Percentiles rank a stretch among this genome's conserved stretches.
Evolutionary conservation across 2,888 invertebrate species (phyloP).

Genomic region (Abrostola triplasia): DNA sequence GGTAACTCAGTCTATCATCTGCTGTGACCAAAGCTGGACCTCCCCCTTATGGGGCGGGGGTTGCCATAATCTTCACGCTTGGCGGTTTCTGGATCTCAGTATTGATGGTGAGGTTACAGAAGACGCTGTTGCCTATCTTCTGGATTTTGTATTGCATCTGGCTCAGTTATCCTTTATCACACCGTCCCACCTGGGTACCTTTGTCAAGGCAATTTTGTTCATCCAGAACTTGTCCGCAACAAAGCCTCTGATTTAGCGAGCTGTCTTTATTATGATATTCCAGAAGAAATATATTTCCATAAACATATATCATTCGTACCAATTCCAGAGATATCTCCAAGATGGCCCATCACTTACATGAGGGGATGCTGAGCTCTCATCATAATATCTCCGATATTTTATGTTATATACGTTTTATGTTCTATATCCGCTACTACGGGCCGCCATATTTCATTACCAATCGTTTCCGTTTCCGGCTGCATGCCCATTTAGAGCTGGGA

Average conservation of each 20-base stretch:
- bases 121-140: too few relatives aligned
- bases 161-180: neutral
- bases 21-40: too few relatives aligned
- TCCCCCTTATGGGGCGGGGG: too few relatives aligned
- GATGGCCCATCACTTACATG: slow-evolving; percentile 21
- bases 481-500: slow-evolving; percentile 44
- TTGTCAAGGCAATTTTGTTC: too few relatives aligned
- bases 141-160: too few relatives aligned
- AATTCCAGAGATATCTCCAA: slow-evolving; percentile 6
- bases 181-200: neutral
- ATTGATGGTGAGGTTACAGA: too few relatives aligned
- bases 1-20: too few relatives aligned
- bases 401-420: slow-evolving; percentile 49
- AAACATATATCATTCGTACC: slow-evolving; percentile 10
- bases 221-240: too few relatives aligned
- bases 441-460: slow-evolving; percentile 55
- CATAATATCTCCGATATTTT: slow-evolving; percentile 40
- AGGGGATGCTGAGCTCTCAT: slow-evolving; percentile 29
- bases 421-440: slow-evolving; percentile 34
- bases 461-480: slow-evolving; percentile 42
- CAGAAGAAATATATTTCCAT: neutral
- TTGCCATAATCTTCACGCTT: too few relatives aligned
- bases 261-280: neutral
- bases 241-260: neutral
- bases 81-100: too few relatives aligned